These are phyloP conservation scores for Actenoides lindsayi DNA, from an alignment of 2,113 vertebrate species.

Conservation along the genomic window DNA sequence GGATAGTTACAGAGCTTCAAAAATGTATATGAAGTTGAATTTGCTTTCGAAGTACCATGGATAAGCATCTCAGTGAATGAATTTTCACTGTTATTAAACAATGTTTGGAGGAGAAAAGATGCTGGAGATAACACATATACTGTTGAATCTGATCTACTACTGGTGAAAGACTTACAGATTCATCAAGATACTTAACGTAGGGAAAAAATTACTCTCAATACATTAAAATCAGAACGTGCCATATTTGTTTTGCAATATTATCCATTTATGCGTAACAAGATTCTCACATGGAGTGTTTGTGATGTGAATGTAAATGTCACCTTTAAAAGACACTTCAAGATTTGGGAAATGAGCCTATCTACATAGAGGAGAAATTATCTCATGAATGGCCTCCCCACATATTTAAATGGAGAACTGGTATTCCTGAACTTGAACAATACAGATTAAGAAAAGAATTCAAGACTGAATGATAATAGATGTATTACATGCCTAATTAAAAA, in stretches of 20 bases:
- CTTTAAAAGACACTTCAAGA: neutral
- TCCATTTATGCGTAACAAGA: neutral
- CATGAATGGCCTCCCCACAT: neutral
- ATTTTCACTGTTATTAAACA: neutral
- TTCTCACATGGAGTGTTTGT: neutral
- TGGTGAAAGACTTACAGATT: neutral
- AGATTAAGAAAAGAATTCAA: neutral
- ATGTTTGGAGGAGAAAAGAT: neutral
- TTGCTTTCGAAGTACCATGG: neutral
- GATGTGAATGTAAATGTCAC: neutral
- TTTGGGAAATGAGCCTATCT: neutral
- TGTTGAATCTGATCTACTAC: neutral
- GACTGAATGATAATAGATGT: slow-evolving; percentile 9
- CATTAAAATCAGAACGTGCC: neutral
- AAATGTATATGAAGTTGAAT: neutral
- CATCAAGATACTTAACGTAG: neutral
- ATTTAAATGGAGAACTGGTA: neutral
- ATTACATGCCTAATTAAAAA: slow-evolving; percentile 62
- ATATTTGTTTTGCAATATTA: neutral
- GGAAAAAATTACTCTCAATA: neutral
- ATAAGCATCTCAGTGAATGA: neutral
- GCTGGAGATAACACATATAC: neutral
- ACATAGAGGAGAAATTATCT: neutral
- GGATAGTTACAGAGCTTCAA: neutral
- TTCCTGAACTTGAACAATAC: slow-evolving; percentile 1